These are phyloP conservation scores for Squalus acanthias DNA, from an alignment of 2,797 vertebrate genomes.

Conservation along the genomic window DNA sequence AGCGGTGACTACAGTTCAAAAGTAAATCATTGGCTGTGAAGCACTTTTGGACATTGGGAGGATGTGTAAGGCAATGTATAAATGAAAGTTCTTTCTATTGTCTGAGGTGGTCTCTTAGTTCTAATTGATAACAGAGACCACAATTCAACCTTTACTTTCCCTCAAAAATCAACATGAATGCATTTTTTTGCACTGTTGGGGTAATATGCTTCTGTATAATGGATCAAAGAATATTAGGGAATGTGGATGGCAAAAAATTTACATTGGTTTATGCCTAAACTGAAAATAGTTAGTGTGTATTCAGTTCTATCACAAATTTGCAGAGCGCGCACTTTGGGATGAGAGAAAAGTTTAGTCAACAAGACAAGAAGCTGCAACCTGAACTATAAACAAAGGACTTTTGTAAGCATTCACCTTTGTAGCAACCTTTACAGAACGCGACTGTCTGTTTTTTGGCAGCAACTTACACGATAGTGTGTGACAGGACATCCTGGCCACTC, in stretches of 20 bases:
- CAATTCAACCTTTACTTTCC: neutral
- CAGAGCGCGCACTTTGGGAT: neutral
- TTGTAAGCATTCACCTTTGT: neutral
- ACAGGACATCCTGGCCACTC: neutral
- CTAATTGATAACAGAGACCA: no score
- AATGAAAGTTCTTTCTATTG: neutral
- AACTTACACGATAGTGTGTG: neutral
- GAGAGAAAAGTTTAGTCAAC: neutral
- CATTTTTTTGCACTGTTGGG: neutral
- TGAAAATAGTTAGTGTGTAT: neutral
- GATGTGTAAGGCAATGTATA: neutral
- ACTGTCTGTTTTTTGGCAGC: neutral
- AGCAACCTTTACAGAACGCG: neutral
- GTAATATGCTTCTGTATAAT: neutral
- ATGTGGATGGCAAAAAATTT: neutral
- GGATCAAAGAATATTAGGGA: neutral
- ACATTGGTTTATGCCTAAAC: neutral
- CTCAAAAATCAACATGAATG: neutral
- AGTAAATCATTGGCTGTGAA: no score
- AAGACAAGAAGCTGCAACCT: neutral
- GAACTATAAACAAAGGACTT: neutral
- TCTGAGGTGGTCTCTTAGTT: neutral
- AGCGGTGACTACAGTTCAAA: no score
- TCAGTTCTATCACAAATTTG: neutral
- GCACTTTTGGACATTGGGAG: no score